A percentile compares a stretch with the other conserved stretches of the same genome.
These are phyloP conservation scores for Phoxinus dragarum DNA, from an alignment of 2,797 vertebrate genomes.

Conservation along the genomic window DNA sequence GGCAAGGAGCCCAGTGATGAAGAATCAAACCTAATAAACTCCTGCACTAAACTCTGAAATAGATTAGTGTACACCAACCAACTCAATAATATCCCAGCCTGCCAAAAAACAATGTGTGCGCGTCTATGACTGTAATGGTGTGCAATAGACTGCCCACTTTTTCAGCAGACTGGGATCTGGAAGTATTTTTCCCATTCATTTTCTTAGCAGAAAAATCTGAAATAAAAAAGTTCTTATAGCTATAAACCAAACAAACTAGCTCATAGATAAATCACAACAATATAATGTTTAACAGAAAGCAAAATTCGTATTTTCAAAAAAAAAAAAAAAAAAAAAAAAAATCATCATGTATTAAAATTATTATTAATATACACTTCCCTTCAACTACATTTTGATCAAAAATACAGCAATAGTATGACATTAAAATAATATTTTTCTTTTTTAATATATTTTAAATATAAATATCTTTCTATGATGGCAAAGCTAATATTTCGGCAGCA, in stretches of 20 bases:
- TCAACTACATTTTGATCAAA: background rate
- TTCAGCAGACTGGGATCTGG: background rate
- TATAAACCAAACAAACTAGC: background rate
- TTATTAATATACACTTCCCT: too few relatives aligned
- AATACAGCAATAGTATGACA: background rate
- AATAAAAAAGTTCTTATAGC: background rate
- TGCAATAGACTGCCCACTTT: background rate
- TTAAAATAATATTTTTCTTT: background rate
- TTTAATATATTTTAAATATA: too few relatives aligned
- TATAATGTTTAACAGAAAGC: background rate
- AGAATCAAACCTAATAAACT: constrained; percentile 44
- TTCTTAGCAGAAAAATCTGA: background rate
- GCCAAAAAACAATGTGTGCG: constrained; percentile 36
- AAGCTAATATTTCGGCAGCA: background rate
- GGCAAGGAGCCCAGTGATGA: constrained; percentile 40
- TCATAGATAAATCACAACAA: background rate
- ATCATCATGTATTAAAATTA: background rate
- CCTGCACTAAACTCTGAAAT: constrained; percentile 38
- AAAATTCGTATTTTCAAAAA: background rate
- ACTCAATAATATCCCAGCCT: constrained; percentile 43
- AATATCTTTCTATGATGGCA: too few relatives aligned
- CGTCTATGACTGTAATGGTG: constrained; percentile 21
- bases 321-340: background rate
- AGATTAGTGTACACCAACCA: constrained; percentile 44
- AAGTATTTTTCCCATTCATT: constrained; percentile 3